Base-by-base conservation (phyloP, 2,888 invertebrate species). In the Toxonevra muliebris region DNA sequence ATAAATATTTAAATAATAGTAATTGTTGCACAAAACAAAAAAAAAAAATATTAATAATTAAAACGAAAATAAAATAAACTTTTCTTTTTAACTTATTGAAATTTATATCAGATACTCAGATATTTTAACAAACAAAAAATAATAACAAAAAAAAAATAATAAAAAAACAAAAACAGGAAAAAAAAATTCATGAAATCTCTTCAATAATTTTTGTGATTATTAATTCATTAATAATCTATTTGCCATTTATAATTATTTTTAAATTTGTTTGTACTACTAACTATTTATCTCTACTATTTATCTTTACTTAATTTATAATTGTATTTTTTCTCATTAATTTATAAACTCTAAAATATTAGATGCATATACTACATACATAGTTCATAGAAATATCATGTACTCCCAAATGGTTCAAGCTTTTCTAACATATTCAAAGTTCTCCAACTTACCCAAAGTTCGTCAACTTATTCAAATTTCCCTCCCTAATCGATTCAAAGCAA, bases 121-220 rank as follows among this genome's bases (percentile, higher is more conserved):
- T 30, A 30, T 30, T 30, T n/a, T 12, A 1, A 53, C n/a, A n/a
- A 40, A 40, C 19, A 53, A 57, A 17, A 40, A 13, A 40, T 0
- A 50, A 45, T 48, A 15, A 42, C 50, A 42, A 20, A 50, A 42
- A n/a, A 40, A 52, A 4, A 52, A 13, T 19, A 15, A 40, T n/a
- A 52, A 53, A 50, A 20, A 54, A 42, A 59, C 48, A 4, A 57
- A 65, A 10, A 59, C 48, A 4, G 52, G 62, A 10, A 17, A 13
- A 50, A 57, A 45, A 67, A 70, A 65, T 68, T 69, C 68, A 73
- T 68, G 70, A 73, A 76, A 76, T 74, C 76, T 76, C 76, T 75
- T 76, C 76, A 72, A 74, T 72, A 71, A 55, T 53, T 66, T 52
- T 13, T 60, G 53, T 30, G 20, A 15, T 43, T 63, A 48, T 12